Evolutionary conservation across 37 sponge, comb jelly and placozoan genomes (phyloP).

Genomic region (Agelas oroides): DNA sequence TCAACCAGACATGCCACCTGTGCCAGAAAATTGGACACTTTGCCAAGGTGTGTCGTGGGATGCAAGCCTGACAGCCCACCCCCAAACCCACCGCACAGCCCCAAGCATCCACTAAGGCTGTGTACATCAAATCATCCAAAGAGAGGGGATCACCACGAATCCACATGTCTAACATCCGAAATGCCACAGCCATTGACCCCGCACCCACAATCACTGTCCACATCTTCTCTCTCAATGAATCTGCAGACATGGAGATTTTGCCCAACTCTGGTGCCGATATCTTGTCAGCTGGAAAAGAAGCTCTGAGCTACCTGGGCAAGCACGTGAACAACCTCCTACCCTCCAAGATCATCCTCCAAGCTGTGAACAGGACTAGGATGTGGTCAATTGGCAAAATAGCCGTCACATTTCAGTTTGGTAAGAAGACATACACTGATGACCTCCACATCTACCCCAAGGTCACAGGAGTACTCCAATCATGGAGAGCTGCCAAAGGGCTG

Average conservation of each 20-base stretch:
- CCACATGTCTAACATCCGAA: background rate
- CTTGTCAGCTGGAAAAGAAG: constrained; percentile 15
- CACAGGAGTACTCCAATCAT: constrained; percentile 23
- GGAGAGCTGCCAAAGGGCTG: constrained; percentile 36
- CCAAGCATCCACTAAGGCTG: no score
- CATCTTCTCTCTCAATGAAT: constrained; percentile 20
- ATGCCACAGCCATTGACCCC: background rate
- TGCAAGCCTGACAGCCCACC: background rate
- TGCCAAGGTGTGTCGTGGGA: constrained; percentile 27
- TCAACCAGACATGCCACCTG: constrained; percentile 11
- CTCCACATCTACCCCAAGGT: constrained; percentile 43
- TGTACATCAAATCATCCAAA: background rate
- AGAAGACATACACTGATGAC: background rate
- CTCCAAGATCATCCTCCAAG: constrained; percentile 22
- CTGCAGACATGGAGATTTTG: background rate
- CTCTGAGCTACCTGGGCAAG: constrained; percentile 9
- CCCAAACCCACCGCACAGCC: no score
- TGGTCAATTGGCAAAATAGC: constrained; percentile 41
- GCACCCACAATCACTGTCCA: constrained; percentile 45
- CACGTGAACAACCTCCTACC: constrained; percentile 44
- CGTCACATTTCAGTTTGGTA: constrained; percentile 5
- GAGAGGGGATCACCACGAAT: background rate
- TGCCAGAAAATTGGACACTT: constrained; percentile 48
- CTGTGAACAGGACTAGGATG: constrained; percentile 33
- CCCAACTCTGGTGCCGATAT: constrained; percentile 54